Conservation (phyloP, 2,113 vertebrate genomes). For the Xiphias gladius region DNA sequence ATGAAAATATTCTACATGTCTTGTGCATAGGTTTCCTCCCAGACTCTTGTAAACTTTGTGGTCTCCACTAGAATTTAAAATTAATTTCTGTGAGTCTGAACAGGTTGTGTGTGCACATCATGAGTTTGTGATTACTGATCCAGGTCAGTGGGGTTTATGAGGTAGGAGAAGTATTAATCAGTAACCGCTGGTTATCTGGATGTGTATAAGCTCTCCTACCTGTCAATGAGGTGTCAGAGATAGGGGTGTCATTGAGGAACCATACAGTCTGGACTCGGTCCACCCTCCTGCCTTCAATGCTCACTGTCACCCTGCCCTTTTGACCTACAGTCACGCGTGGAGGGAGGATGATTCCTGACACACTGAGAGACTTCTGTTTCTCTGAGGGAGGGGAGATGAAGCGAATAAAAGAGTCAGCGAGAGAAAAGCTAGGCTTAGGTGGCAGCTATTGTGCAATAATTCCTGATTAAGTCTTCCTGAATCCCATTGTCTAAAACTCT, state of each 20-base stretch:
- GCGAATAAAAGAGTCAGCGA: not conserved
- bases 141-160: not conserved
- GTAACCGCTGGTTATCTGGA: not conserved
- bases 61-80: too few relatives aligned
- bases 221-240: conserved; percentile 78
- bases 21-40: too few relatives aligned
- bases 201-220: conserved; percentile 49
- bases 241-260: conserved; percentile 83
- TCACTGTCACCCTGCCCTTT: conserved; percentile 83
- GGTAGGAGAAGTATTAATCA: not conserved
- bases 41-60: too few relatives aligned
- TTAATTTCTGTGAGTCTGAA: not conserved
- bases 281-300: conserved; percentile 83
- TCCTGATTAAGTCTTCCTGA: not conserved
- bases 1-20: too few relatives aligned
- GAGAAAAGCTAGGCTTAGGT: accelerated
- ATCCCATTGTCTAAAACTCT: not conserved
- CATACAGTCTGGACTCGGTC: conserved; percentile 82
- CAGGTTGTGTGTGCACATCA: not conserved
- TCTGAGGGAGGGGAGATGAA: conserved; percentile 61
- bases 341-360: conserved; percentile 85
- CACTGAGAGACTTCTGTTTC: conserved; percentile 83
- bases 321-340: conserved; percentile 80
- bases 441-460: not conserved
- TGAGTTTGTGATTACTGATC: not conserved